These are phyloP conservation scores for Condylostylus longicornis DNA, from an alignment of 1,140 invertebrate genomes.

Conservation along the genomic window DNA sequence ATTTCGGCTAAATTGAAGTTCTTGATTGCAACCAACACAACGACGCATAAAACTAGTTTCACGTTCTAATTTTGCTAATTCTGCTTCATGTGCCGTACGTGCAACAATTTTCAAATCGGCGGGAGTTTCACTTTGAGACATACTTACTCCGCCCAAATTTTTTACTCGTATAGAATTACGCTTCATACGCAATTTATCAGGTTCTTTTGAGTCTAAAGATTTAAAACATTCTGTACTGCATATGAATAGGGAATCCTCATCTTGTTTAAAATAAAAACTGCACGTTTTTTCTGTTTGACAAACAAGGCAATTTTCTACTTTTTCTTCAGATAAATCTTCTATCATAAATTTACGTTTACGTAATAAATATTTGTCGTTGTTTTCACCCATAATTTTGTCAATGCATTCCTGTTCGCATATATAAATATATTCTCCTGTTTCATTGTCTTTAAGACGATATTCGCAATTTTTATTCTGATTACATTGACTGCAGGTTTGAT, in stretches of 20 bases:
- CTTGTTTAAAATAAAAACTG: constrained; percentile 39
- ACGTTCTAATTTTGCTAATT: constrained; percentile 36
- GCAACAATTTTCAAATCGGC: constrained; percentile 34
- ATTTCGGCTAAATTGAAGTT: constrained; percentile 26
- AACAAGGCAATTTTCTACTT: constrained; percentile 15
- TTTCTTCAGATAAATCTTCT: constrained; percentile 17
- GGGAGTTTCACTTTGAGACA: background rate
- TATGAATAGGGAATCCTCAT: constrained; percentile 35
- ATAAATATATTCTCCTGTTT: constrained; percentile 13
- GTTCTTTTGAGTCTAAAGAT: constrained; percentile 38
- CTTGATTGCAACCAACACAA: constrained; percentile 39
- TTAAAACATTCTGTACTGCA: constrained; percentile 38
- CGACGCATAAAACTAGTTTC: constrained; percentile 37
- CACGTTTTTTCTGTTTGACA: constrained; percentile 33
- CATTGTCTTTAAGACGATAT: constrained; percentile 19
- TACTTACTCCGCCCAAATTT: constrained; percentile 20
- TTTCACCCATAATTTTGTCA: constrained; percentile 20
- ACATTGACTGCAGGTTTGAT: constrained; percentile 16
- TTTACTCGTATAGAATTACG: constrained; percentile 28
- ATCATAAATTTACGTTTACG: constrained; percentile 30
- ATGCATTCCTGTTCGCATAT: constrained; percentile 33
- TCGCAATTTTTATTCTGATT: constrained; percentile 20
- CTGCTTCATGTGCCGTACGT: constrained; percentile 38
- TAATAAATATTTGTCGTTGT: constrained; percentile 30
- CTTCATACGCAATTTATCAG: constrained; percentile 36